Base-by-base conservation (phyloP, 1,140 invertebrate species). In the Cyclargus thomasi region DNA sequence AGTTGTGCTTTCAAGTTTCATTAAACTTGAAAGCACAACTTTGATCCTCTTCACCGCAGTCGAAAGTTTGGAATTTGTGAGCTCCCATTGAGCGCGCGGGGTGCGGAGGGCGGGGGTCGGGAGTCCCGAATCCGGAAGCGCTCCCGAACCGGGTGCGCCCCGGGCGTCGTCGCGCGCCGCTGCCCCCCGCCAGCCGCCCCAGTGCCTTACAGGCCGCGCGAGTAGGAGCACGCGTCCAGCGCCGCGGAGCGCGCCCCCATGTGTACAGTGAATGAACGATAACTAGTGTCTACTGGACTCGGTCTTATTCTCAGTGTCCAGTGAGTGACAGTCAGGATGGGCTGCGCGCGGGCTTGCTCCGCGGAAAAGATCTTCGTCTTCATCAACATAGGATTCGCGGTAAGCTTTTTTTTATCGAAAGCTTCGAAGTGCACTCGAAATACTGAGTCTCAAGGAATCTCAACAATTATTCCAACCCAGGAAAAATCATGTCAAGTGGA, bases 371-470 rank as follows among this genome's bases (percentile, higher is more conserved):
- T 87, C 55, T 90, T 90, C 83, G 81, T 90, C 67, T 87, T 90
- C 76, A 86, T 90, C 76, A 90, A 90, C 78, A 84, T 86, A 70
- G 84, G 80, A 7, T 90, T 90, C 72, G 87, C 87, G 67, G 87
- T 90, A 73, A 85, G 17, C n/a, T 39, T 57, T 57, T 68, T 68
- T 14, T n/a, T 36, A 55, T 47, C 14, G 39, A 47, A 47, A 47
- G 39, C 39, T 47, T 47, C 3, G 39, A 16, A 47, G 39, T 47
- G 39, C 39, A 47, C 39, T 47, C 14, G 10, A 47, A 47, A 47
- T 47, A 8, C 1, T 8, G 39, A 47, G 39, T 47, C 39, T 14
- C 14, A 11, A 47, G 14, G 14, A 11, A 47, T 7, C 39, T 47
- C 39, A 47, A 47, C 2, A 47, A 16, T 35, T 47, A 14, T 47